A percentile compares a stretch with the other conserved stretches of the same genome.
Conservation (phyloP, 2,113 vertebrate species). For the Prietella phreatophila region DNA sequence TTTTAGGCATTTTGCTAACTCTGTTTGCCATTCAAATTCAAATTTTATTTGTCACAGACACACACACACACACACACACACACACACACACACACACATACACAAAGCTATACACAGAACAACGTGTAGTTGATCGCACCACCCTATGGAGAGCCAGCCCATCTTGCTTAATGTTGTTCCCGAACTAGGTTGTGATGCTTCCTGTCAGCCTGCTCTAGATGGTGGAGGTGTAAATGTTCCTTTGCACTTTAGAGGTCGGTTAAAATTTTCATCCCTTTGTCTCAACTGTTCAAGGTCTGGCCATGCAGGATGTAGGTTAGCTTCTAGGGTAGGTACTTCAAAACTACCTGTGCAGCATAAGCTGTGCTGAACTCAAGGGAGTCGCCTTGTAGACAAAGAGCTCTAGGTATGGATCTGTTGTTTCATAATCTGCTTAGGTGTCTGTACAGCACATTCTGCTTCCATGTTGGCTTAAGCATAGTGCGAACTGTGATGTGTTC, state of each 20-base stretch:
- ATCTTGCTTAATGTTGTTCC: no score
- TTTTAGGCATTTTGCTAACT: background rate
- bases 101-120: no score
- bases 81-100: no score
- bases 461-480: background rate
- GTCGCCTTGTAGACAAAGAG: background rate
- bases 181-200: no score
- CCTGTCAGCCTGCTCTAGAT: no score
- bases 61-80: no score
- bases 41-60: no score
- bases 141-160: no score
- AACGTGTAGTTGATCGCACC: no score
- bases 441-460: background rate
- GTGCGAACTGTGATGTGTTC: background rate
- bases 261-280: background rate
- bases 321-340: background rate
- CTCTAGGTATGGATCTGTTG: background rate
- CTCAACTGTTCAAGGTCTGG: background rate
- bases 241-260: no score
- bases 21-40: background rate
- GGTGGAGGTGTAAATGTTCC: no score
- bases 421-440: background rate
- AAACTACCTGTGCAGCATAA: background rate
- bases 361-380: background rate
- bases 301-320: background rate